Base-by-base conservation (phyloP, 2,888 invertebrate genomes). In the Lithophane leautieri region DNA sequence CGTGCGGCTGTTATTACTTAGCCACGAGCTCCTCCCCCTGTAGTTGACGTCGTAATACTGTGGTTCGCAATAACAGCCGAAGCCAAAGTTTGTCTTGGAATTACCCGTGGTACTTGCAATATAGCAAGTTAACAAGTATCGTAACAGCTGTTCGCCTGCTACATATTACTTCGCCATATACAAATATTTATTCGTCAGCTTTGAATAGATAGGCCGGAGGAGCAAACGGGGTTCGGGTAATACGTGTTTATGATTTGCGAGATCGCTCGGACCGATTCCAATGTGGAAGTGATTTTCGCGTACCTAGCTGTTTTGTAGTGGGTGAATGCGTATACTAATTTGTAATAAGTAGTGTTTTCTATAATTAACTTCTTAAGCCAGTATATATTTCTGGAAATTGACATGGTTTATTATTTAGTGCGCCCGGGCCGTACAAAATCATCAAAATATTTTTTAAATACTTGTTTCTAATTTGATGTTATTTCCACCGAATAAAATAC, bases 71-170 rank as follows among this genome's bases (percentile, higher is more conserved):
- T 85, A 89, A 84, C 86, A 79, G 88, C 75, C 82, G 68, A 81
- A 56, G 82, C 80, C 86, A 86, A 86, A 90, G 88, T 90, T 90
- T 84, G 89, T 84, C 85, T 81, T 74, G 76, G 85, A 84, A 88
- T 89, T 88, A 86, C 82, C 72, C 69, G 61, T 76, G 79, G 76
- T 86, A 85, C 83, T 88, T 83, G 78, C 86, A 76, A 84, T 87
- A 90, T 88, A 83, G 85, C 83, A 78, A 82, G 84, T 83, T 83
- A 79, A 79, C 84, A 86, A 88, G 86, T 88, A 86, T 81, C 76
- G 87, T 81, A 88, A 86, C 90, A 86, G 86, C 84, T 88, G 83
- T 79, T 70, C 60, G 65, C 47, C 50, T 22, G 61, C 70, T 76
- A 81, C 78, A 78, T 82, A 76, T 78, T 82, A 76, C 77, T 76